These are phyloP conservation scores for Eilema griseolum DNA, from an alignment of 2,888 invertebrate genomes.

Conservation along the genomic window DNA sequence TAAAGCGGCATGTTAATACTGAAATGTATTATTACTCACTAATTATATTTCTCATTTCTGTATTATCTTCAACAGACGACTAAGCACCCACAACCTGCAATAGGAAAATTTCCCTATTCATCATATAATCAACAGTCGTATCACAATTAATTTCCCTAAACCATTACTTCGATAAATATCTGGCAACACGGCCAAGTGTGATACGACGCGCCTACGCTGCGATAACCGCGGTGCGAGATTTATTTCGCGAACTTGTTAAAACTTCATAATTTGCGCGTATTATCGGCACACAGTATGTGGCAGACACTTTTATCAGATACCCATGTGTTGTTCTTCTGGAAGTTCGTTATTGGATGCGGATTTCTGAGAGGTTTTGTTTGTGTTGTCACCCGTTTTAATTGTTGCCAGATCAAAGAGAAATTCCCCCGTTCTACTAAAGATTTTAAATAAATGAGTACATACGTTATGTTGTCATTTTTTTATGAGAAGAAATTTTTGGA, in stretches of 20 bases:
- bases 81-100: background rate
- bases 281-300: constrained; percentile 74
- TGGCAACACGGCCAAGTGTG: constrained; percentile 64
- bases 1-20: too few species aligned
- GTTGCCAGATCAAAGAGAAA: background rate
- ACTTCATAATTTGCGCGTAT: constrained; percentile 82
- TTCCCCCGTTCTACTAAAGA: background rate
- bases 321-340: constrained; percentile 53
- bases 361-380: constrained; percentile 30
- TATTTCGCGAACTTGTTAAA: constrained; percentile 82
- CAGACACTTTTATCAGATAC: constrained; percentile 58
- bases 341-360: constrained; percentile 24
- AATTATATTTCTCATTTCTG: too few species aligned
- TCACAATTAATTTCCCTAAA: constrained; percentile 47
- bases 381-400: background rate
- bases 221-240: constrained; percentile 82
- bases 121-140: constrained; percentile 24
- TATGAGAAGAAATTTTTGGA: background rate
- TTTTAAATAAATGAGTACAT: background rate
- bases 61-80: background rate
- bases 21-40: too few species aligned
- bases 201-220: constrained; percentile 61
- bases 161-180: constrained; percentile 39
- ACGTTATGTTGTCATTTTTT: background rate
- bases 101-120: constrained; percentile 23